phyloP scores from a whole-genome alignment of 2,888 invertebrate species.

The Xylocampa areola region DNA sequence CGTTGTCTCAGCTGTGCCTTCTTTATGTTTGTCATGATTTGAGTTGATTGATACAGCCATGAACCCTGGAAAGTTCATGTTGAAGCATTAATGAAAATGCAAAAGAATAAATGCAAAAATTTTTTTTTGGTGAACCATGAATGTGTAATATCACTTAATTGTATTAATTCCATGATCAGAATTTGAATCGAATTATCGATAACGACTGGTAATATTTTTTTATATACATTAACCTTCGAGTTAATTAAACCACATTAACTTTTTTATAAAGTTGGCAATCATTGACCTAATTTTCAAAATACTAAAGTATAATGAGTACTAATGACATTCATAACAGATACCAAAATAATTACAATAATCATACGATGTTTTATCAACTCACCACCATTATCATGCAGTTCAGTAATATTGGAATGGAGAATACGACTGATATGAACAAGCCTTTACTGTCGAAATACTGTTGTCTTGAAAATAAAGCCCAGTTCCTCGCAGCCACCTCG shows the following conservation, averaged over 20 bases:
- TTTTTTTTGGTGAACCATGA: too few relatives aligned
- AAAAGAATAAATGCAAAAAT: too few relatives aligned
- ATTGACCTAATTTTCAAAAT: background rate
- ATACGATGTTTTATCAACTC: conserved; percentile 83
- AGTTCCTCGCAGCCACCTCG: conserved; percentile 96
- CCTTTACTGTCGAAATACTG: conserved; percentile 98
- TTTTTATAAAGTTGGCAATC: background rate
- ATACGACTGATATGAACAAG: conserved; percentile 97
- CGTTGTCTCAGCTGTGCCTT: conserved; percentile 94
- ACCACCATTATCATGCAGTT: conserved; percentile 98
- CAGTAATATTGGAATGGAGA: conserved; percentile 97
- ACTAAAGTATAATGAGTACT: background rate
- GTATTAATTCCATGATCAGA: too few relatives aligned
- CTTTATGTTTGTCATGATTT: conserved; percentile 95
- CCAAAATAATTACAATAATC: conserved; percentile 20
- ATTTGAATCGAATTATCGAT: too few relatives aligned
- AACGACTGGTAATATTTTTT: too few relatives aligned
- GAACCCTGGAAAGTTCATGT: conserved; percentile 91
- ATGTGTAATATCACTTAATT: too few relatives aligned
- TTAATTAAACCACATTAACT: background rate
- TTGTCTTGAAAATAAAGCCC: conserved; percentile 96
- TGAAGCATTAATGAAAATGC: conserved; percentile 9
- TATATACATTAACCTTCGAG: too few relatives aligned
- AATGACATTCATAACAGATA: conserved; percentile 13
- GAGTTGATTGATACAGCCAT: conserved; percentile 97